phyloP scores from a whole-genome alignment of 2,888 invertebrate genomes.

The Aphelenchoides bicaudatus region DNA sequence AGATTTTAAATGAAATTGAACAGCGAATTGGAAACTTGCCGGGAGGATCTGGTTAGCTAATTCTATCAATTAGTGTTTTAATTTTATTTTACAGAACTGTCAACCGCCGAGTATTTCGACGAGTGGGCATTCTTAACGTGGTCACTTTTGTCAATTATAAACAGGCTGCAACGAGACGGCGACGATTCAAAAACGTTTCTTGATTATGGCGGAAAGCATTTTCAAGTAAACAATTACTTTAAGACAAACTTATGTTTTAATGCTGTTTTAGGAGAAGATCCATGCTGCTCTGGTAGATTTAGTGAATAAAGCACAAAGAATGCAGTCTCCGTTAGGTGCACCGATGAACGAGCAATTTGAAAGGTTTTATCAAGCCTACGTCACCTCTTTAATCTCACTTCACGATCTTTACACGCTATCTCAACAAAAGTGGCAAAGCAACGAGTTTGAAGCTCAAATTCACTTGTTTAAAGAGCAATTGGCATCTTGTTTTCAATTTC shows the following conservation, averaged over 20 bases:
- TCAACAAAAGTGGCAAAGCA: slow-evolving; percentile 16
- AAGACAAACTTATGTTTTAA: background rate
- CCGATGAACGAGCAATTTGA: slow-evolving; percentile 11
- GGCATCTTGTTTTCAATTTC: slow-evolving; percentile 25
- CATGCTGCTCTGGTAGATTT: slow-evolving; percentile 29
- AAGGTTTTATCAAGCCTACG: slow-evolving; percentile 23
- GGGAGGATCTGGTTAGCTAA: slow-evolving; percentile 12
- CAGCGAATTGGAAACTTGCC: slow-evolving; percentile 23
- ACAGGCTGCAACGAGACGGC: slow-evolving; percentile 26
- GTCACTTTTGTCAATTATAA: slow-evolving; percentile 34
- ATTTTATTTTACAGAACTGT: slow-evolving; percentile 23
- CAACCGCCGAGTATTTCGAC: slow-evolving; percentile 33
- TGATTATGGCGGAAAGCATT: slow-evolving; percentile 33
- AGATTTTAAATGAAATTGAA: slow-evolving; percentile 34
- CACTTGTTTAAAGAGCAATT: slow-evolving; percentile 28
- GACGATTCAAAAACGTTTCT: slow-evolving; percentile 15
- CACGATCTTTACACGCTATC: slow-evolving; percentile 25
- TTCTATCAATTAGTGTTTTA: background rate
- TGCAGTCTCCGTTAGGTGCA: slow-evolving; percentile 26
- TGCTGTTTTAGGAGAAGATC: slow-evolving; percentile 20
- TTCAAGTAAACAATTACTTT: slow-evolving; percentile 22
- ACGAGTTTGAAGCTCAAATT: slow-evolving; percentile 28
- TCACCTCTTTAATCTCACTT: slow-evolving; percentile 23
- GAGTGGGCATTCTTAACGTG: slow-evolving; percentile 39
- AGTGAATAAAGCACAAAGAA: slow-evolving; percentile 26